These are phyloP conservation scores for Melanerpes aurifrons DNA, from an alignment of 2,113 vertebrate species.

Conservation along the genomic window DNA sequence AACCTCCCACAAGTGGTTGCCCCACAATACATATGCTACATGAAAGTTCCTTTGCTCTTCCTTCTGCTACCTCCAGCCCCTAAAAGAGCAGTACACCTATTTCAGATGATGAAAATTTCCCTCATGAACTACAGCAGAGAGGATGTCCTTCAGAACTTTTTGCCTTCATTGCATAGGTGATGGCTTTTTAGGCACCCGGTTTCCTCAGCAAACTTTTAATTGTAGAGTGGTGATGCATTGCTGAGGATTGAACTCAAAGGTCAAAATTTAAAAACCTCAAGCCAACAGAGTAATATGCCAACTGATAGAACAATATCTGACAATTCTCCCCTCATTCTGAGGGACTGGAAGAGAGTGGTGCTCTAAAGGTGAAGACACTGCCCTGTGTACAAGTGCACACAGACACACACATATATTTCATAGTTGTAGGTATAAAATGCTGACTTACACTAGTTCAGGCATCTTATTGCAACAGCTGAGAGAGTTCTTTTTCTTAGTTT, in stretches of 20 bases:
- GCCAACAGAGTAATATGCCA: not conserved
- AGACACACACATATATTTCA: not conserved
- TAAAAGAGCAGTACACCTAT: not conserved
- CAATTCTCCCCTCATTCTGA: not conserved
- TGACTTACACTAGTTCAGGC: not conserved
- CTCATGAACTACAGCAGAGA: rapidly evolving
- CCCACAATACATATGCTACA: not conserved
- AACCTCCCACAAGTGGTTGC: not conserved
- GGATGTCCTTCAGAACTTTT: not conserved
- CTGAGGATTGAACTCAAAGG: not conserved
- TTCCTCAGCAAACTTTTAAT: not conserved
- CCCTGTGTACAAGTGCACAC: not conserved
- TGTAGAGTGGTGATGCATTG: not conserved
- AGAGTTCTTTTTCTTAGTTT: not conserved
- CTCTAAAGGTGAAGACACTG: not conserved
- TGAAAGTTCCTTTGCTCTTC: not conserved
- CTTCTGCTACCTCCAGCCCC: not conserved
- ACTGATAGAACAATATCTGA: not conserved
- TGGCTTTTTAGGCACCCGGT: not conserved
- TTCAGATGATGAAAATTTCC: not conserved
- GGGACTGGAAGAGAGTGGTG: not conserved
- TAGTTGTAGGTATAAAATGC: not conserved
- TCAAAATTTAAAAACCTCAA: not conserved
- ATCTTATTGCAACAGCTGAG: not conserved
- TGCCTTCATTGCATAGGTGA: not conserved